These are phyloP conservation scores for Sardina pilchardus DNA, from an alignment of 2,113 vertebrate species.

Conservation along the genomic window DNA sequence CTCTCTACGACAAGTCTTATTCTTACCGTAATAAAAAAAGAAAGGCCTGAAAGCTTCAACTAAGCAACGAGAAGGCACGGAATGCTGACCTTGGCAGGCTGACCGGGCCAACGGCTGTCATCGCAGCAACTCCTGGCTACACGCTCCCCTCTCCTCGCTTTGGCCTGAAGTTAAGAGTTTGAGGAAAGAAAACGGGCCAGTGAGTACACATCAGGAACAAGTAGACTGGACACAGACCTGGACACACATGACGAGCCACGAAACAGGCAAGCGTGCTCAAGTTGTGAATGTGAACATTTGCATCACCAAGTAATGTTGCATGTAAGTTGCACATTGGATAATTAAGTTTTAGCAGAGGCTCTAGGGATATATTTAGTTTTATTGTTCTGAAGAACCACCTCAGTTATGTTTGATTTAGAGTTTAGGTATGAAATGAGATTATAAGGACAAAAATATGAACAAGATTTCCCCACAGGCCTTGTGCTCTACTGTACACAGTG, in stretches of 20 bases:
- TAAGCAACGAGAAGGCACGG: constrained; percentile 64
- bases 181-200: neutral
- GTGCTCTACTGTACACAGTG: neutral
- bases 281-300: neutral
- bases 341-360: neutral
- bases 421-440: neutral
- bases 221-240: neutral
- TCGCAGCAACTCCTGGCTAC: constrained; percentile 13
- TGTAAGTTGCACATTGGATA: neutral
- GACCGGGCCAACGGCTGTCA: constrained; percentile 13
- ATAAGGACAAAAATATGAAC: neutral
- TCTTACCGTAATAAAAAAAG: constrained; percentile 49
- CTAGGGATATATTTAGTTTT: neutral
- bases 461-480: neutral
- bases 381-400: neutral
- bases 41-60: constrained; percentile 63
- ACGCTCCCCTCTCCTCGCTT: neutral
- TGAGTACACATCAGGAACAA: neutral
- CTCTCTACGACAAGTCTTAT: constrained; percentile 40
- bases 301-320: neutral
- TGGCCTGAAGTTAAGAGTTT: constrained; percentile 7
- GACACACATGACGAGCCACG: neutral
- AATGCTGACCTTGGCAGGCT: constrained; percentile 70
- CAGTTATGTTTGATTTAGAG: neutral
- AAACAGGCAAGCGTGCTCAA: neutral